Conservation (phyloP, 2,888 invertebrate species). For the Conus canariensis region DNA sequence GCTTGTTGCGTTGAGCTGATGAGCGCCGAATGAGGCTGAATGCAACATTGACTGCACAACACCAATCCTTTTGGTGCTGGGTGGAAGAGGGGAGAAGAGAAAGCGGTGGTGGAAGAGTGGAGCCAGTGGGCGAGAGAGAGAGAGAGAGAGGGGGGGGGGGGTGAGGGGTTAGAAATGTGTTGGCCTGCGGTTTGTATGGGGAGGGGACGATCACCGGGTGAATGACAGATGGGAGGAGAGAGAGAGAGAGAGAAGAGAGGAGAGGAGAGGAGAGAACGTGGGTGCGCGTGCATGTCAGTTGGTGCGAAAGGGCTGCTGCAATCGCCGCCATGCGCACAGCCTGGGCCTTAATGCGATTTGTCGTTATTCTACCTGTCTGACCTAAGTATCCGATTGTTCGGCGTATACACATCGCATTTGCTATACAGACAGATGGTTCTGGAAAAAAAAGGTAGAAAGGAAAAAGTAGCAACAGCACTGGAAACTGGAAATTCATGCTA, state of each 20-base stretch:
- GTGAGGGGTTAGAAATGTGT: background rate
- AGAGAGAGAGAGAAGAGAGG: background rate
- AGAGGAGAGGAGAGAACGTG: too few relatives aligned
- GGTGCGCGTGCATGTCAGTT: background rate
- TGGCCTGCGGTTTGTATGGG: conserved; percentile 10
- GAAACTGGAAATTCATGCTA: too few relatives aligned
- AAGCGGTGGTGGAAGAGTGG: too few relatives aligned
- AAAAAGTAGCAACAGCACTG: too few relatives aligned
- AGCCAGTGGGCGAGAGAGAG: background rate
- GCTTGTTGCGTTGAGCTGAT: background rate
- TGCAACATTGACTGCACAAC: background rate
- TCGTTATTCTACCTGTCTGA: too few relatives aligned
- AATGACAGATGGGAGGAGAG: conserved; percentile 18
- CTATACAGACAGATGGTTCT: too few relatives aligned
- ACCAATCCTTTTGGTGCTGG: background rate
- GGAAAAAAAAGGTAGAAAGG: too few relatives aligned
- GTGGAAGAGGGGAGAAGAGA: background rate
- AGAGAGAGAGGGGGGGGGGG: background rate
- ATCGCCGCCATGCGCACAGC: background rate
- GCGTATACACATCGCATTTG: too few relatives aligned
- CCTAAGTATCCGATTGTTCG: too few relatives aligned
- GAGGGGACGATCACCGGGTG: background rate
- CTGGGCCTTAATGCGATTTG: too few relatives aligned
- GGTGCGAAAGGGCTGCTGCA: background rate
- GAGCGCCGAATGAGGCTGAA: background rate